Base-by-base conservation (phyloP, 1,140 invertebrate genomes). In the Ceratina japonica region DNA sequence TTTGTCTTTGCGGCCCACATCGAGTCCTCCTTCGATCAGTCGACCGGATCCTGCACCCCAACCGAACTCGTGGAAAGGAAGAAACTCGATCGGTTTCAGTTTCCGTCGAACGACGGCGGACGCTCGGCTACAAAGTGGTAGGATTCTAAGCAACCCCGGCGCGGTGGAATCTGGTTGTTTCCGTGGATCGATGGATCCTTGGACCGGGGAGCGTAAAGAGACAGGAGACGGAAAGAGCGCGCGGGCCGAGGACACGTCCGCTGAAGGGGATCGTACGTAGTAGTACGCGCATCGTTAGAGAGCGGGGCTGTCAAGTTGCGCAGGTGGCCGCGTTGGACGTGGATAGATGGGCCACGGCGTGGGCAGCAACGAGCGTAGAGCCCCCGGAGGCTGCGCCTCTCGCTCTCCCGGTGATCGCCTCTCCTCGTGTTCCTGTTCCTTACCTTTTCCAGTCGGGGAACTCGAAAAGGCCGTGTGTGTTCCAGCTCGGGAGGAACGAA, bases 271-370 rank as follows among this genome's bases (percentile, higher is more conserved):
- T 79, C 63, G 56, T 63, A 78, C 69, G 59, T 78, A 44, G 37
- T 44, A 44, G 37, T 44, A 78, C 63, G 80, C 77, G 73, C 80
- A 81, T 89, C 87, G 85, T 89, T 88, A 88, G 86, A 84, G 81
- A 83, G 79, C 70, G 52, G 22, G 82, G 81, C 81, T 89, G 82
- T 87, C 77, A 86, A 82, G 70, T 78, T 75, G 82, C 74, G 74
- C 80, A 86, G 80, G 80, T 88, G 83, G 76, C 86, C 66, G 77
- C 24, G 80, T 44, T 72, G 71, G 85, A 87, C 83, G 77, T 87
- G 81, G 87, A 89, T 89, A 78, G 81, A 88, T 89, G 86, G 79
- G 22, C 75, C 73, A 81, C 63, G 62, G 79, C 63, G 79, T 82
- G 72, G 78, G 66, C 72, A 73, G 79, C 75, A 71, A 71, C 83